Evolutionary conservation across 2,797 vertebrate species (phyloP).

Genomic region (Crenuchus spilurus): DNA sequence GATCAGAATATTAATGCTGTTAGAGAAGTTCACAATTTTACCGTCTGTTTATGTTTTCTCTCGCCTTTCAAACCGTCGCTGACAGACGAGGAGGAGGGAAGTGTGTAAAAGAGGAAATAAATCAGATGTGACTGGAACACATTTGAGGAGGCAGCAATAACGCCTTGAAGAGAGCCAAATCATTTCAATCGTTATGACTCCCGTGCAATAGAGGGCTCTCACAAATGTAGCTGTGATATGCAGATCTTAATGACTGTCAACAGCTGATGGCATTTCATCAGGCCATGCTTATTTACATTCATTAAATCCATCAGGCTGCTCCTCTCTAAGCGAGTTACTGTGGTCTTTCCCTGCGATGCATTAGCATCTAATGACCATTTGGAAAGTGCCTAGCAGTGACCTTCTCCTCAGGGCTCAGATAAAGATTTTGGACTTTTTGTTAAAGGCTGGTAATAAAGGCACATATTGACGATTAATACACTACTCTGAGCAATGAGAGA

Average conservation of each 20-base stretch:
- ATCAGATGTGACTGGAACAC: constrained; percentile 61
- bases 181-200: constrained; percentile 64
- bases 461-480: constrained; percentile 3
- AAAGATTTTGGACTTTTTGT: constrained; percentile 34
- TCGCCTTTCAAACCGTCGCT: constrained; percentile 36
- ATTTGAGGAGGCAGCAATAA: constrained; percentile 63
- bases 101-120: constrained; percentile 58
- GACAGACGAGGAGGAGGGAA: constrained; percentile 31
- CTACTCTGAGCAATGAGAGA: not conserved
- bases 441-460: constrained; percentile 27
- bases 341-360: constrained; percentile 27
- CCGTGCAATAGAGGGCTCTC: constrained; percentile 56
- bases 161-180: constrained; percentile 65
- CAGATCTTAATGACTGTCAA: constrained; percentile 68
- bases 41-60: constrained; percentile 8
- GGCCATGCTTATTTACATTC: constrained; percentile 64
- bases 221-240: constrained; percentile 64
- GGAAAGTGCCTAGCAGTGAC: constrained; percentile 5
- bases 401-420: constrained; percentile 31
- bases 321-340: constrained; percentile 45
- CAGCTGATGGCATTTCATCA: constrained; percentile 65
- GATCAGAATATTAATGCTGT: constrained; percentile 50
- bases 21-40: constrained; percentile 24
- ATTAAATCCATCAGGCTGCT: constrained; percentile 56
- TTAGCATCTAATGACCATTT: constrained; percentile 41